A percentile compares a stretch with the other conserved stretches of the same genome.
phyloP scores from a whole-genome alignment of 2,797 vertebrate genomes.

The Catamblyrhynchus diadema region DNA sequence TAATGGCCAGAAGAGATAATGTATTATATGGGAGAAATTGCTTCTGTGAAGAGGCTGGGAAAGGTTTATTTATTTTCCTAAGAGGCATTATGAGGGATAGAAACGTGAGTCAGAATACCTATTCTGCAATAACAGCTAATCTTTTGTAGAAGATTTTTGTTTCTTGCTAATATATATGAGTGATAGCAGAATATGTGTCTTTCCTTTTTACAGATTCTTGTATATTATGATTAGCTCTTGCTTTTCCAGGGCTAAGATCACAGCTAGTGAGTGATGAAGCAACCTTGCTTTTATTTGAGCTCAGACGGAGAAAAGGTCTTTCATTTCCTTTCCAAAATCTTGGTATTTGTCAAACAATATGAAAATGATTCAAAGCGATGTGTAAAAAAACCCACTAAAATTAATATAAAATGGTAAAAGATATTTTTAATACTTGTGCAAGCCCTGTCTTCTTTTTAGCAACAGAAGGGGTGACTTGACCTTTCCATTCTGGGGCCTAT shows the following conservation, averaged over 20 bases:
- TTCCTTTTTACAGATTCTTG: conserved; percentile 2
- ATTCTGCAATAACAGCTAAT: neutral
- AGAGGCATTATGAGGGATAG: neutral
- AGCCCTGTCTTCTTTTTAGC: neutral
- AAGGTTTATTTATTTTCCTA: neutral
- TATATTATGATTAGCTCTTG: neutral
- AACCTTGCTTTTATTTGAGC: neutral
- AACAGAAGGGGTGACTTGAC: neutral
- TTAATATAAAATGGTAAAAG: neutral
- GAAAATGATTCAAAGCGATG: neutral
- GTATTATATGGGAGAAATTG: neutral
- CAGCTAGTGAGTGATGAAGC: neutral
- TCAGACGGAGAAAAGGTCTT: neutral
- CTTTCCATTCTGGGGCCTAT: conserved; percentile 9
- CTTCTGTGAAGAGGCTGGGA: neutral
- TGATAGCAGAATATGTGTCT: neutral
- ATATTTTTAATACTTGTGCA: neutral
- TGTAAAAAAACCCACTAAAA: neutral
- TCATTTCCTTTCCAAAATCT: conserved; percentile 1
- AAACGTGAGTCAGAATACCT: neutral
- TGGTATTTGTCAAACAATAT: neutral
- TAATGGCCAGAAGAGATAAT: neutral
- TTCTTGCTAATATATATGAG: neutral
- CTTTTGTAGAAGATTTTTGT: neutral
- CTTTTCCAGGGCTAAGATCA: neutral